phyloP scores from a whole-genome alignment of 2,797 vertebrate species.

The Apogon hyalosoma region DNA sequence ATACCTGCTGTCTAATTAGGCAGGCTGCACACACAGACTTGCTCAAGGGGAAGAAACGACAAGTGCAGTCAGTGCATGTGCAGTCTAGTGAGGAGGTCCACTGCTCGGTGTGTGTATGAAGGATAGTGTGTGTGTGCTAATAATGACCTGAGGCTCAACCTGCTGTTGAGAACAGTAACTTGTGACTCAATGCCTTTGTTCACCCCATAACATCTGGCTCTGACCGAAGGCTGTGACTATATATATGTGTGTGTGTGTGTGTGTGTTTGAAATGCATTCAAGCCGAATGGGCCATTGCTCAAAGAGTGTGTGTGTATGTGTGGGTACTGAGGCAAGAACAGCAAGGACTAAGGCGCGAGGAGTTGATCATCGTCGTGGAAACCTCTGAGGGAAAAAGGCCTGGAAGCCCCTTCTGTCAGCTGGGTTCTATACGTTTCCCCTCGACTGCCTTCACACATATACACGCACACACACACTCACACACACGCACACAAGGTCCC shows the following conservation, averaged over 20 bases:
- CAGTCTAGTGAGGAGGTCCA: slow-evolving; percentile 45
- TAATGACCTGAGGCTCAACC: slow-evolving; percentile 84
- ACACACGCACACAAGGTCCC: slow-evolving; percentile 61
- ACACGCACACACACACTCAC: slow-evolving; percentile 45
- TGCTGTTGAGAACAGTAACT: slow-evolving; percentile 82
- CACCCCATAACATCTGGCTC: slow-evolving; percentile 80
- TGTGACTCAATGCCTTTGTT: slow-evolving; percentile 82
- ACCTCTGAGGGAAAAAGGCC: slow-evolving; percentile 78
- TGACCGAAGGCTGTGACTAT: slow-evolving; percentile 74
- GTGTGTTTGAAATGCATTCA: slow-evolving; percentile 65
- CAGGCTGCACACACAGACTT: slow-evolving; percentile 56
- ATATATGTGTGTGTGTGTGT: slow-evolving; percentile 24
- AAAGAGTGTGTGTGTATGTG: slow-evolving; percentile 55
- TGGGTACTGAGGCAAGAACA: slow-evolving; percentile 58
- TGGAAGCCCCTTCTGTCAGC: slow-evolving; percentile 84
- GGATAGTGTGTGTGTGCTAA: slow-evolving; percentile 67
- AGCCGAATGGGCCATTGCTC: slow-evolving; percentile 64
- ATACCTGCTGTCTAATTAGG: slow-evolving; percentile 85
- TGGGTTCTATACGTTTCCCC: slow-evolving; percentile 77
- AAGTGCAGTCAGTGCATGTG: slow-evolving; percentile 52
- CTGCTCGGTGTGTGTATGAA: slow-evolving; percentile 44
- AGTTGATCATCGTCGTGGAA: slow-evolving; percentile 80
- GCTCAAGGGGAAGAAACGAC: slow-evolving; percentile 69
- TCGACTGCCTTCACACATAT: slow-evolving; percentile 63
- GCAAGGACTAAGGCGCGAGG: slow-evolving; percentile 79